Evolutionary conservation across 2,797 vertebrate genomes (phyloP), one percentile per base, ranked within the genome.

Genomic region (Naso thynnoides): DNA sequence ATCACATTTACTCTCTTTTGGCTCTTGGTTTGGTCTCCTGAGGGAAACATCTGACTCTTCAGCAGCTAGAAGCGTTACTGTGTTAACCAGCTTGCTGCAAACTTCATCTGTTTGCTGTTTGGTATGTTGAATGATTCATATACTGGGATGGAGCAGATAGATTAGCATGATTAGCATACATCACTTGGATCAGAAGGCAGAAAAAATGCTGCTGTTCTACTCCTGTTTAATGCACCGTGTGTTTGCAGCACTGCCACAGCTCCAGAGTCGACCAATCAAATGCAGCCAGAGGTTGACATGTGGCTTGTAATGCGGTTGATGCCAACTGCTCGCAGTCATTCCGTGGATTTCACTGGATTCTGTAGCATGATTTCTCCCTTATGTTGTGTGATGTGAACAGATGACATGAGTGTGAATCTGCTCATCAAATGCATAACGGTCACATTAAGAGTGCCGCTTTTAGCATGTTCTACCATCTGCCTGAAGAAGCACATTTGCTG

Each of bases 391-490:
- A 39, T 41, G 73, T 41, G 77, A 78, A 76, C 82, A 86, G 85
- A 86, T 67, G 63, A 61, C 63, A 60, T 3, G 38, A 74, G 76
- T 47, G 70, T 38, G 72, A 83, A 75, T 58, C 42, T 31, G 66
- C 62, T 79, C 23, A 29, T 48, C 49, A 36, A 71, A 73, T 57
- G 59, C 50, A 29, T 59, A 54, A 54, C 70, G 78, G 79, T 73
- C 63, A 59, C 60, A 66, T 70, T 70, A 57, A 71, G 63, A 61
- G 49, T 8, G 71, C 64, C 24, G 48, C 67, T 71, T 74, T 65
- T 52, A 66, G 59, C 84, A 63, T 59, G 56, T 53, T 58, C 58
- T 3, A 7, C 85, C 85, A 82, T 88, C 85, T 90, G 82, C 52
- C 54, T 52, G 33, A 69, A 70, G 52, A 5, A 36, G 33, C 26